Evolutionary conservation across 2,113 vertebrate species (phyloP).

Genomic region (Cyprinus carpio): DNA sequence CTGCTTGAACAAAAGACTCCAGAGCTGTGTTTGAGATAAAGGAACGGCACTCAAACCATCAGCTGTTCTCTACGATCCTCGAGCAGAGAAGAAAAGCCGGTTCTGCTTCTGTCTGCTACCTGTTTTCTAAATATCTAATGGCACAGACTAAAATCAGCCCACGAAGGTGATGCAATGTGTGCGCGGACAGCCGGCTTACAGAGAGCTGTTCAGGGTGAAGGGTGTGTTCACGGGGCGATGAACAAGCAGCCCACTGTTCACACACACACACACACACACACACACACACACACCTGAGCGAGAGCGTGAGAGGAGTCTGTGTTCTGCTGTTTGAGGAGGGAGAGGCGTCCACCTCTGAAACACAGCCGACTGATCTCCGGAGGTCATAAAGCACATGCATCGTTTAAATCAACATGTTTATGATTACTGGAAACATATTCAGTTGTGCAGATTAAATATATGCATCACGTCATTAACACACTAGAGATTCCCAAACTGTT

Average conservation of each 20-base stretch:
- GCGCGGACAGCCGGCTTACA: not conserved
- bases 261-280: constrained; percentile 42
- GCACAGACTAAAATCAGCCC: not conserved
- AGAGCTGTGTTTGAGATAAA: not conserved
- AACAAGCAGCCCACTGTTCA: constrained; percentile 72
- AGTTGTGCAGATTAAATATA: not conserved
- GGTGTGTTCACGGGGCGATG: constrained; percentile 51
- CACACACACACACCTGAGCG: constrained; percentile 38
- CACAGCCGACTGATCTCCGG: not conserved
- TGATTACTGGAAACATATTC: not conserved
- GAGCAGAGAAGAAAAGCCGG: constrained; percentile 37
- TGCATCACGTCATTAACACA: not conserved
- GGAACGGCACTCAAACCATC: not conserved
- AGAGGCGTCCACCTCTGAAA: not conserved
- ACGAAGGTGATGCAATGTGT: not conserved
- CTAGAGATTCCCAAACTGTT: not conserved
- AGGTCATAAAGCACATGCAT: not conserved
- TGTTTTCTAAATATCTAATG: not conserved
- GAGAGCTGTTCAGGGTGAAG: constrained; percentile 48
- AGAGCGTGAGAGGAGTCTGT: constrained; percentile 39
- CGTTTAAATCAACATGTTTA: not conserved
- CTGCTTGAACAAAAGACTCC: not conserved
- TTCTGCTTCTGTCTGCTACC: constrained; percentile 20
- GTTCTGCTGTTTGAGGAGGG: constrained; percentile 29
- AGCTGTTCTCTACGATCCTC: constrained; percentile 14